phyloP scores from a whole-genome alignment of 2,797 vertebrate genomes.

The Acanthurus leucopareius region DNA sequence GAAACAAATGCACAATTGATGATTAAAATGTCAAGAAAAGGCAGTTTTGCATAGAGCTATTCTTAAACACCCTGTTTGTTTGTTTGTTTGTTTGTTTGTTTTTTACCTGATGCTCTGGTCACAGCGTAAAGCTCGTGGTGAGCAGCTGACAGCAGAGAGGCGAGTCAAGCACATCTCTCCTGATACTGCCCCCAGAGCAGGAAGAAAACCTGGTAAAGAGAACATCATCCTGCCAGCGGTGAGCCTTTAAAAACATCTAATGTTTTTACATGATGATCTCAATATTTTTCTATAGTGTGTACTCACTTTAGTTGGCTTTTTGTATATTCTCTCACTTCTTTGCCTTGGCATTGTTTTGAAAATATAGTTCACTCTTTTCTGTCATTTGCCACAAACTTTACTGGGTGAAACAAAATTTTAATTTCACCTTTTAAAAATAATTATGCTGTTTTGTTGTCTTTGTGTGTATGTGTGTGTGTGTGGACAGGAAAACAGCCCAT shows the following conservation, averaged over 20 bases:
- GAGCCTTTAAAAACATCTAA: conserved; percentile 60
- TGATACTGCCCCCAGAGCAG: conserved; percentile 33
- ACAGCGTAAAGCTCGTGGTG: conserved; percentile 90
- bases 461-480: conserved; percentile 18
- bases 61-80: too few relatives aligned
- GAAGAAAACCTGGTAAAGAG: conserved; percentile 87
- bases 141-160: conserved; percentile 86
- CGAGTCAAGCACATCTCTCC: conserved; percentile 79
- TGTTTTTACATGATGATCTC: neutral
- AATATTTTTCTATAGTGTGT: neutral
- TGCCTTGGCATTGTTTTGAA: neutral
- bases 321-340: neutral
- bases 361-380: neutral
- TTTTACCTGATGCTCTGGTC: neutral
- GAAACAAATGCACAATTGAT: too few relatives aligned
- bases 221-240: conserved; percentile 84
- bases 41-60: too few relatives aligned
- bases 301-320: neutral
- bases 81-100: too few relatives aligned
- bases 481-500: conserved; percentile 59
- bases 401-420: neutral
- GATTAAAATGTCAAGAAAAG: too few relatives aligned
- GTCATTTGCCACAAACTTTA: neutral
- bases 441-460: neutral
- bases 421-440: neutral